These are phyloP conservation scores for Mirounga angustirostris DNA, from an alignment of 2,113 vertebrate species.

Conservation along the genomic window DNA sequence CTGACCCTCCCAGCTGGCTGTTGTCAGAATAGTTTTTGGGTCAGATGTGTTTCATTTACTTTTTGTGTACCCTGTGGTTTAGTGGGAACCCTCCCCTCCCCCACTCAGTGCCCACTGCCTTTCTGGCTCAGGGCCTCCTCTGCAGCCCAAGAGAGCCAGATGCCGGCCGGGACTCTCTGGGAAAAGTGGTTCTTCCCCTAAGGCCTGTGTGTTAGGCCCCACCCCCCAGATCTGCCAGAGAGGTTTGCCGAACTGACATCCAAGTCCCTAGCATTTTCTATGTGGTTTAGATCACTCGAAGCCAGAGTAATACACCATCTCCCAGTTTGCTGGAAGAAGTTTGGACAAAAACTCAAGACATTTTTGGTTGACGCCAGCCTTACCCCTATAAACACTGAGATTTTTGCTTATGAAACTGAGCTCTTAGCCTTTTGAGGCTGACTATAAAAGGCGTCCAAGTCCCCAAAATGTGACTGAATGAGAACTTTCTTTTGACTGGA, in stretches of 20 bases:
- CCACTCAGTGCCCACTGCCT: background rate
- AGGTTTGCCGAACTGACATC: background rate
- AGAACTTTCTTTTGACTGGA: background rate
- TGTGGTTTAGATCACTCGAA: background rate
- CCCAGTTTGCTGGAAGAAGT: background rate
- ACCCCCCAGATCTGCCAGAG: background rate
- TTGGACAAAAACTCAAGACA: background rate
- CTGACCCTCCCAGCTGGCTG: background rate
- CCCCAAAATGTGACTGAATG: background rate
- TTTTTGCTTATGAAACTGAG: background rate
- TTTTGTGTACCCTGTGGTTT: background rate
- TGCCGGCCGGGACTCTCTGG: background rate
- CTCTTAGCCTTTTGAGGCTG: background rate
- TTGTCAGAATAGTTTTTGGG: background rate
- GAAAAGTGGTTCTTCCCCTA: background rate
- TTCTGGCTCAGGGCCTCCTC: background rate
- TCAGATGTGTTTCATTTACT: background rate
- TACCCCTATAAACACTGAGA: background rate
- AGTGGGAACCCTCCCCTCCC: background rate
- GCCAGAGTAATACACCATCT: background rate
- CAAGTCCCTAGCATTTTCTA: background rate
- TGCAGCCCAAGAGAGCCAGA: background rate
- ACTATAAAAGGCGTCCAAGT: background rate
- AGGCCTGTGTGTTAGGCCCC: background rate
- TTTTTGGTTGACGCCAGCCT: background rate